Conservation (phyloP, 2,888 invertebrate species). For the Tineola bisselliella region DNA sequence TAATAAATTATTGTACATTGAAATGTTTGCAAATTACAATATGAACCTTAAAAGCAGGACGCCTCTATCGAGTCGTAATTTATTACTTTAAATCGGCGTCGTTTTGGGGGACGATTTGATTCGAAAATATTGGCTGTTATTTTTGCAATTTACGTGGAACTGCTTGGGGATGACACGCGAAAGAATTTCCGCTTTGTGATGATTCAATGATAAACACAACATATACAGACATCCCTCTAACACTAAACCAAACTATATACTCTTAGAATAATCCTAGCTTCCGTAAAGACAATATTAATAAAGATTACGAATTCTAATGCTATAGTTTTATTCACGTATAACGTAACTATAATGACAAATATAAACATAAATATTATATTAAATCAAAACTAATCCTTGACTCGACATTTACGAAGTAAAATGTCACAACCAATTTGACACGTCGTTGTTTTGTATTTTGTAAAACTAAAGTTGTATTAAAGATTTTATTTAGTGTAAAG, state of each 20-base stretch:
- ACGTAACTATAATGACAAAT: too few species aligned
- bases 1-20: too few species aligned
- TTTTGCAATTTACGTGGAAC: slow-evolving; percentile 25
- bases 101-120: slow-evolving; percentile 16
- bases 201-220: slow-evolving; percentile 4
- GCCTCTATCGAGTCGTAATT: slow-evolving; percentile 9
- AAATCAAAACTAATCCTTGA: too few species aligned
- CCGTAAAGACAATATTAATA: too few species aligned
- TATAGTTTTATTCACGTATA: too few species aligned
- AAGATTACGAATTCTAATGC: too few species aligned
- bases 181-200: background rate
- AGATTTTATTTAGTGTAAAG: background rate
- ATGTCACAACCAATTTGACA: background rate
- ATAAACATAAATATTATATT: too few species aligned
- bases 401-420: background rate
- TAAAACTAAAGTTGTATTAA: background rate
- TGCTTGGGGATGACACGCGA: background rate
- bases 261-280: too few species aligned
- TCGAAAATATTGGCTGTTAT: slow-evolving; percentile 41
- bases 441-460: background rate
- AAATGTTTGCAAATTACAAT: background rate
- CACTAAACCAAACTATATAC: too few species aligned
- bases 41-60: background rate
- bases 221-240: too few species aligned
- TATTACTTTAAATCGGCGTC: slow-evolving; percentile 11